These are phyloP conservation scores for Hydrotaea cyrtoneurina DNA, from an alignment of 2,888 invertebrate species.

Conservation along the genomic window DNA sequence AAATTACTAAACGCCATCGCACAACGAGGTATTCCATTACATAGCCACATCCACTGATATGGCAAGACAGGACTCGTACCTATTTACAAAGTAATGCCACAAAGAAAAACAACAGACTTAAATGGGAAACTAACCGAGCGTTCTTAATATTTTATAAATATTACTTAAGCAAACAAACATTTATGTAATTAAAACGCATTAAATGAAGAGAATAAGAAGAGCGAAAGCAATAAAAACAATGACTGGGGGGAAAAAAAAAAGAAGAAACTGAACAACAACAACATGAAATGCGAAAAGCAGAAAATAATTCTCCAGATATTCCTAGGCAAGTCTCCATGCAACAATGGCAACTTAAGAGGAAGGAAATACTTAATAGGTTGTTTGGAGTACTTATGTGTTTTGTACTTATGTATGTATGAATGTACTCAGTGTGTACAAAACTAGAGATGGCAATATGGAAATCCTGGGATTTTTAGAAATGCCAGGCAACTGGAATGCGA, in stretches of 20 bases:
- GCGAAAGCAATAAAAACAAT: neutral
- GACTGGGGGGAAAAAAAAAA: neutral
- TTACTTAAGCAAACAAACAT: slow-evolving; percentile 34
- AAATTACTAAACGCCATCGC: neutral
- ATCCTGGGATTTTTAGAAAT: no score
- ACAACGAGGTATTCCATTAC: neutral
- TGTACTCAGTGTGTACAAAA: neutral
- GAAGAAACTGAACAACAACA: slow-evolving; percentile 3
- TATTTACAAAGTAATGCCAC: neutral
- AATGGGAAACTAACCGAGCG: slow-evolving; percentile 19
- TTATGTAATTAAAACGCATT: slow-evolving; percentile 40
- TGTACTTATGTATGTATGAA: slow-evolving; percentile 40
- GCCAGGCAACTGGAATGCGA: no score
- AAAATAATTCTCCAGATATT: slow-evolving; percentile 53
- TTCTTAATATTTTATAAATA: slow-evolving; percentile 31
- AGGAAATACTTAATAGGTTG: slow-evolving; percentile 55
- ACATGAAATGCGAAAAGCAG: slow-evolving; percentile 30
- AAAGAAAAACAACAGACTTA: slow-evolving; percentile 4
- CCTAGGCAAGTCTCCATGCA: slow-evolving; percentile 32
- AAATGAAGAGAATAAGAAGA: neutral
- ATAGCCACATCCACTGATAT: neutral
- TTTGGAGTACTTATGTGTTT: slow-evolving; percentile 46
- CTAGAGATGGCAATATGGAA: neutral
- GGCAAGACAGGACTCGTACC: neutral
- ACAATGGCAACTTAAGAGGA: slow-evolving; percentile 50